A percentile compares a stretch with the other conserved stretches of the same genome.
Evolutionary conservation across 2,797 vertebrate genomes (phyloP).

Genomic region (Moxostoma hubbsi): DNA sequence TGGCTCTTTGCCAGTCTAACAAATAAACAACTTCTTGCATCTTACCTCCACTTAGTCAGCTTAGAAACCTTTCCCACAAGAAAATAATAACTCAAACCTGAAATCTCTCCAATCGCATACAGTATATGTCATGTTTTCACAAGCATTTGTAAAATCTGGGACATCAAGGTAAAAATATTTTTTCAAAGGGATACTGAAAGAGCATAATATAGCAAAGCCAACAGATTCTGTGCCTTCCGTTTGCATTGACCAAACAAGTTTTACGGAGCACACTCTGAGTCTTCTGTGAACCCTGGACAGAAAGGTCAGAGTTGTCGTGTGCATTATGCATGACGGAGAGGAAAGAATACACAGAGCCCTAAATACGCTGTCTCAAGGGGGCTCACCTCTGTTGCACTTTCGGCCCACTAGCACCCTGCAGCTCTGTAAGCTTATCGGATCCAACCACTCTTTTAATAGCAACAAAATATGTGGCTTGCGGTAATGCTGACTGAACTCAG

Average conservation of each 20-base stretch:
- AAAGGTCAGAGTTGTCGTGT: constrained; percentile 72
- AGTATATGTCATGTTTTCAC: constrained; percentile 8
- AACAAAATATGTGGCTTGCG: constrained; percentile 68
- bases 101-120: neutral
- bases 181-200: neutral
- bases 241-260: constrained; percentile 70
- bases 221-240: constrained; percentile 45
- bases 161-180: constrained; percentile 4
- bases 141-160: constrained; percentile 7
- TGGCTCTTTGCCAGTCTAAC: neutral
- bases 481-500: constrained; percentile 66
- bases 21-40: constrained; percentile 5
- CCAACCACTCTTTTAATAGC: constrained; percentile 65
- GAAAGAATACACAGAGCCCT: constrained; percentile 47
- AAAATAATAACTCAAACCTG: constrained; percentile 16
- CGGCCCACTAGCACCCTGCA: neutral
- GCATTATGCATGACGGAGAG: constrained; percentile 74
- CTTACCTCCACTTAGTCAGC: constrained; percentile 12
- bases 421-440: constrained; percentile 1
- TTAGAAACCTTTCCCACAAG: constrained; percentile 2
- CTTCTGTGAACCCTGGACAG: constrained; percentile 66
- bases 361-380: constrained; percentile 27
- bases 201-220: constrained; percentile 2
- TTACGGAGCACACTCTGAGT: constrained; percentile 61
- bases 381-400: constrained; percentile 27